Conservation (phyloP, 2,888 invertebrate species). For the Mechanitis messenoides region DNA sequence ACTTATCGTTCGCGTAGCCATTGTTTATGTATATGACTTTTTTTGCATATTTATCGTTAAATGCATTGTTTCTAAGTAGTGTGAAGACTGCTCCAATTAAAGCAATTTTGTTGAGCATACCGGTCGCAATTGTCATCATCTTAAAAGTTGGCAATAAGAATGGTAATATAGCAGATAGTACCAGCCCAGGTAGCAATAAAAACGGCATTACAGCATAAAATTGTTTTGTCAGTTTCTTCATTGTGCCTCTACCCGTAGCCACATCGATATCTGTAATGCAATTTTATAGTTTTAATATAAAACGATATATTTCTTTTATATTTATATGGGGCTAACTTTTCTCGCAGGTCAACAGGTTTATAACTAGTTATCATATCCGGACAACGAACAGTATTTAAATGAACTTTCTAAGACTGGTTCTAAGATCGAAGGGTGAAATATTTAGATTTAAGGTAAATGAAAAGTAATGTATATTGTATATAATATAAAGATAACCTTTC, state of each 20-base stretch:
- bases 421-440: too few species aligned
- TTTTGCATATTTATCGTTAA: slow-evolving; percentile 71
- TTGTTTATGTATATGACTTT: slow-evolving; percentile 76
- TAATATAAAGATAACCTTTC: too few species aligned
- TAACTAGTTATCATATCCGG: too few species aligned
- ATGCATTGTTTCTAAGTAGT: slow-evolving; percentile 76
- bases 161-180: slow-evolving; percentile 81
- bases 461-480: too few species aligned
- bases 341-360: too few species aligned
- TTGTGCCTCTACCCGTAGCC: slow-evolving; percentile 44
- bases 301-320: too few species aligned
- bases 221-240: slow-evolving; percentile 56
- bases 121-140: slow-evolving; percentile 78
- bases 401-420: too few species aligned
- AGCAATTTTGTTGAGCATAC: slow-evolving; percentile 81
- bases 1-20: slow-evolving; percentile 72
- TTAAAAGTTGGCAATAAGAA: slow-evolving; percentile 82
- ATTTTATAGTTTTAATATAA: neutral
- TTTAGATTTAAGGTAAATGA: too few species aligned
- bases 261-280: slow-evolving; percentile 41
- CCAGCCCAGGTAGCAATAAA: slow-evolving; percentile 77
- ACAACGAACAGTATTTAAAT: too few species aligned
- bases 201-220: slow-evolving; percentile 70
- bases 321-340: too few species aligned
- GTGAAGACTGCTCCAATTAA: slow-evolving; percentile 78